These are phyloP conservation scores for Cladopsammia gracilis DNA, from an alignment of 64 coral and sea anemone genomes.

Conservation along the genomic window DNA sequence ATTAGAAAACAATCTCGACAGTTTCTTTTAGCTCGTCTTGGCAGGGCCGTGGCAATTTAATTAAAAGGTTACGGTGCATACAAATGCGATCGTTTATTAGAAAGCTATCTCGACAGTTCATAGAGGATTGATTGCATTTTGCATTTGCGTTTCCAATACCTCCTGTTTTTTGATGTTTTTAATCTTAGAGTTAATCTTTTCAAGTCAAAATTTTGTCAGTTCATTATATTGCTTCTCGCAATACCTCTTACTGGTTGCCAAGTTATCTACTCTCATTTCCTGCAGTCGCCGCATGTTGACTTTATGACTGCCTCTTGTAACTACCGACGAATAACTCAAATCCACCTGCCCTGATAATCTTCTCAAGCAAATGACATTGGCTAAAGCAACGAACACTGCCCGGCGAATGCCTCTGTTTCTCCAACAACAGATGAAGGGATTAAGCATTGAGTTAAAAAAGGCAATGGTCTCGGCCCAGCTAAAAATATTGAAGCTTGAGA, in stretches of 20 bases:
- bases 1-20: no score
- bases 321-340: neutral
- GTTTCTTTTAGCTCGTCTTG: no score
- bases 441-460: conserved; percentile 73
- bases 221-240: neutral
- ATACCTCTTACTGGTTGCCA: neutral
- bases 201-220: neutral
- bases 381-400: neutral
- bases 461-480: conserved; percentile 87
- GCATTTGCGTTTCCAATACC: neutral
- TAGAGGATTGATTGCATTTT: neutral
- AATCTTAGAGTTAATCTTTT: neutral
- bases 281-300: neutral
- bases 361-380: conserved; percentile 4
- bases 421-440: conserved; percentile 83
- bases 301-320: neutral
- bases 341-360: neutral
- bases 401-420: conserved; percentile 61
- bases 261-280: neutral
- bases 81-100: no score
- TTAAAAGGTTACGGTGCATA: no score
- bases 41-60: no score
- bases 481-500: conserved; percentile 63
- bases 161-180: neutral
- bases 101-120: no score